phyloP scores from a whole-genome alignment of 30 jellyfish, hydroid and myxozoan genomes.

The Haliclystus octoradiatus region DNA sequence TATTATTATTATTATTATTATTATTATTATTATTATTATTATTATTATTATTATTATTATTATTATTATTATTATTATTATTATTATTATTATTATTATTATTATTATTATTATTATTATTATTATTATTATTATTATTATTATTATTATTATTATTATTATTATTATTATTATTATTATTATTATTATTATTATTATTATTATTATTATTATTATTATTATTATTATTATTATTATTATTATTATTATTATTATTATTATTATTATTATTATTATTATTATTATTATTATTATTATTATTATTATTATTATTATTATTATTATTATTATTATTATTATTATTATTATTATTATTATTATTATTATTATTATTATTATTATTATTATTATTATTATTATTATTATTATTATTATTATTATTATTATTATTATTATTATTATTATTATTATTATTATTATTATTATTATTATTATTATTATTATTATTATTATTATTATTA shows the following conservation, averaged over 20 bases:
- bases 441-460: not conserved
- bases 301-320: not conserved
- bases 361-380: constrained; percentile 1
- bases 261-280: constrained; percentile 2
- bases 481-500: not conserved
- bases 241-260: constrained; percentile 2
- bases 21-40: not conserved
- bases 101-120: not conserved
- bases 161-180: not conserved
- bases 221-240: not conserved
- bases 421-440: not conserved
- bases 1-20: not conserved
- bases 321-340: constrained; percentile 2
- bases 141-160: not conserved
- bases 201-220: not conserved
- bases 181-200: not conserved
- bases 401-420: not conserved
- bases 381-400: not conserved
- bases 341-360: constrained; percentile 3
- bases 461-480: not conserved
- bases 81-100: constrained; percentile 2
- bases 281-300: not conserved
- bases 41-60: not conserved
- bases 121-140: not conserved
- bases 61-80: not conserved